Evolutionary conservation across 2,888 invertebrate species (phyloP), one percentile per base, ranked within the genome.

Genomic region (Oligia strigilis): DNA sequence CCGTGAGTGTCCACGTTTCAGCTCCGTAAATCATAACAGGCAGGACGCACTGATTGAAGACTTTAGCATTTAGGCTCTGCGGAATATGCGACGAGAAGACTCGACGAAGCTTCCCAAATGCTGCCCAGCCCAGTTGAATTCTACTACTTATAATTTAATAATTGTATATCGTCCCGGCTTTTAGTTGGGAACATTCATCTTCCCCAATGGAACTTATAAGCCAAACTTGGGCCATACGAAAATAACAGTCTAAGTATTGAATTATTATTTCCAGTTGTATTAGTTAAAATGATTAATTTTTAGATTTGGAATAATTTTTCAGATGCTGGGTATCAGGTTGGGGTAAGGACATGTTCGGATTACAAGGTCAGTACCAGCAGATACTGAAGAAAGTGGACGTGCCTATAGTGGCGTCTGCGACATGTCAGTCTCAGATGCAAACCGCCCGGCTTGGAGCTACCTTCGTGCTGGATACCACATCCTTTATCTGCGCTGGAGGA

Each of bases 401-500:
- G 0, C 98, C 98, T 0, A 97, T 99, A 62, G 96, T 98, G 11
- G 96, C 97, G n/a, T 95, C 98, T n/a, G 94, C 94, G 0, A 97
- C 97, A 1, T 98, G 98, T 90, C 98, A 98, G 92, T 90, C 96
- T 9, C 97, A 97, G 43, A 95, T 98, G 86, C 97, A 97, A 75
- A 92, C 95, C 0, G 98, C 98, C 0, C 97, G 98, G 2, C 97
- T 98, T 0, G 98, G 98, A 0, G 85, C 97, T 1, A 94, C 93
- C 70, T 98, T 97, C 89, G 94, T 97, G 17, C 95, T 98, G 19
- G 98, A 98, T 87, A 97, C 97, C 23, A 97, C 97, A 1, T 98
- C 98, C 58, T 98, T 98, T 92, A 94, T 98, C 17, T 98, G 98
- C 90, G 98, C 98, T 62, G 98, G 98, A 2, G 98, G 98, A 0